phyloP scores from a whole-genome alignment of 1,140 invertebrate species.

The Drepana arcuata region DNA sequence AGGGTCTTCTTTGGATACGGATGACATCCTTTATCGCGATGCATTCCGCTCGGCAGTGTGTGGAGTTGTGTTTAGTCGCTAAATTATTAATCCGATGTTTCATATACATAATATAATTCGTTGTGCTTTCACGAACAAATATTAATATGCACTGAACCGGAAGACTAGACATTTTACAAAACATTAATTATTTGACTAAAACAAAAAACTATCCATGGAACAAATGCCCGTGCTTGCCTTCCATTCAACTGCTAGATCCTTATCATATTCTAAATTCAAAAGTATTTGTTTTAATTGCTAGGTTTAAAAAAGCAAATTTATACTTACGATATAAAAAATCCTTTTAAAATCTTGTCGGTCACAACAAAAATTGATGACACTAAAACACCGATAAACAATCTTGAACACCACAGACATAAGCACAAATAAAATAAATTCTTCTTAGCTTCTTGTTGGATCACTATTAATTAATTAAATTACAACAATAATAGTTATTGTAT shows the following conservation, averaged over 20 bases:
- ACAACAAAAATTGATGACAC: slow-evolving; percentile 30
- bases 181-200: too few relatives aligned
- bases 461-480: slow-evolving; percentile 16
- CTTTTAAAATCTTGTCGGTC: neutral
- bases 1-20: slow-evolving; percentile 52
- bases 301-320: too few relatives aligned
- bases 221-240: too few relatives aligned
- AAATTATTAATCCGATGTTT: slow-evolving; percentile 20
- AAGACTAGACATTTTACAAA: too few relatives aligned
- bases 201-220: too few relatives aligned
- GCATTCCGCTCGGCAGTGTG: slow-evolving; percentile 59
- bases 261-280: too few relatives aligned
- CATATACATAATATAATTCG: too few relatives aligned
- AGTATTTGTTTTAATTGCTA: too few relatives aligned
- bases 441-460: slow-evolving; percentile 54
- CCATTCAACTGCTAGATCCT: too few relatives aligned
- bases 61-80: slow-evolving; percentile 42
- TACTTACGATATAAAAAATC: slow-evolving; percentile 3
- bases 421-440: slow-evolving; percentile 39
- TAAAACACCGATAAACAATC: slow-evolving; percentile 43
- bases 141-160: too few relatives aligned
- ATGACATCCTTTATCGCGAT: slow-evolving; percentile 69
- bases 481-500: slow-evolving; percentile 12
- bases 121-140: too few relatives aligned
- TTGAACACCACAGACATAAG: slow-evolving; percentile 40